Evolutionary conservation across 2,113 vertebrate species (phyloP).

Genomic region (Arothron firmamentum): DNA sequence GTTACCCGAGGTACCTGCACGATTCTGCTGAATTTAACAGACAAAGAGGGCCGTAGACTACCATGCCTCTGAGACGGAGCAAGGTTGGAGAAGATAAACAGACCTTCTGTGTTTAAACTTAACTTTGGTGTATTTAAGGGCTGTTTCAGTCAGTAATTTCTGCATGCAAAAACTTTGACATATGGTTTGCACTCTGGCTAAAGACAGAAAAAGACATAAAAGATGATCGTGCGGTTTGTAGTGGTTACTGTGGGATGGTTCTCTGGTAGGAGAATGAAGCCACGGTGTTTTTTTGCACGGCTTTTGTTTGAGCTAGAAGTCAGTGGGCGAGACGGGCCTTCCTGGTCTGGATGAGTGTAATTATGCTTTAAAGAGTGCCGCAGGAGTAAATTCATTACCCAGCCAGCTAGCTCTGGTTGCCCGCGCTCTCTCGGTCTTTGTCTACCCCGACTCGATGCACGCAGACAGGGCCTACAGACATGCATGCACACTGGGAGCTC

Average conservation of each 20-base stretch:
- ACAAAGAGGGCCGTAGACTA: conserved; percentile 18
- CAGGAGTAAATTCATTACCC: conserved; percentile 74
- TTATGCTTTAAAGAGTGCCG: conserved; percentile 73
- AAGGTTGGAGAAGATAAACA: conserved; percentile 10
- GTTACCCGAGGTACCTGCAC: background rate
- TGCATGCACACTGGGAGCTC: conserved; percentile 37
- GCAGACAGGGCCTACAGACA: conserved; percentile 68
- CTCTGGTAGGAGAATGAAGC: conserved; percentile 31
- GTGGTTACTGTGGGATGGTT: conserved; percentile 23
- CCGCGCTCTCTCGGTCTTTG: conserved; percentile 37
- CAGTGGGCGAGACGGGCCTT: conserved; percentile 54
- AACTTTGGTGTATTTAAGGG: conserved; percentile 15
- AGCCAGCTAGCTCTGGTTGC: conserved; percentile 55
- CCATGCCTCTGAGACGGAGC: background rate
- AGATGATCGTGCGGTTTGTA: conserved; percentile 25
- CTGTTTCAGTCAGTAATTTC: background rate
- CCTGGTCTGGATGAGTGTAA: conserved; percentile 70
- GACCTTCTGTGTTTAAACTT: background rate
- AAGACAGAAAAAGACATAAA: conserved; percentile 21
- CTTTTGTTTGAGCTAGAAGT: conserved; percentile 68
- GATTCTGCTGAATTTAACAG: conserved; percentile 36
- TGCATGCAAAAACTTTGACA: background rate
- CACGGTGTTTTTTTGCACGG: conserved; percentile 23
- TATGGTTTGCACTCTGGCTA: conserved; percentile 1
- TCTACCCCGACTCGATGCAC: conserved; percentile 40